Evolutionary conservation across 2,113 vertebrate species (phyloP), one percentile per base, ranked within the genome.

Genomic region (Ciconia boyciana): DNA sequence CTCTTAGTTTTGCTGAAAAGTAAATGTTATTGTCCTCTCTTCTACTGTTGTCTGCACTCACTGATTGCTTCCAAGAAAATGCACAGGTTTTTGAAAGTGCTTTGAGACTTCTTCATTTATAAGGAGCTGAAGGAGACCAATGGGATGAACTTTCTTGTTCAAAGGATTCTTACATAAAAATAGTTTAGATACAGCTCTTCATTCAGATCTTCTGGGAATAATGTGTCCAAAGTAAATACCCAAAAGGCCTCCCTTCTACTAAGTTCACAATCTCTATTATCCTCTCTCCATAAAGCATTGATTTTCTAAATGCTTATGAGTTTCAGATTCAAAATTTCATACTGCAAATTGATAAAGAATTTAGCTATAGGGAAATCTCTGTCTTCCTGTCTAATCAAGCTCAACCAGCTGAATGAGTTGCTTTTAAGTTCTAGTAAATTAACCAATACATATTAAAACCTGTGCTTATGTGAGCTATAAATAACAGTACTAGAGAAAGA

Each of bases 311-410:
- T 77, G 77, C 49, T 78, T 97, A 75, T 87, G 78, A 85, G 84
- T 98, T 97, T 97, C 88, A 95, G 93, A 87, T 90, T 86, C 95
- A 77, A 95, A 97, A 96, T 96, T 95, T 96, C 86, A 64, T 76
- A 57, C 74, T 41, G 44, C 58, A 96, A 96, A 96, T 96, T 96
- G 97, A 95, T 93, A 95, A 95, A 89, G 71, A 84, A 10, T 97
- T 97, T 96, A 97, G 66, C 82, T 97, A 78, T 66, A 96, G 92
- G 95, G 69, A 87, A 94, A 81, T 93, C 44, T 94, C 77, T 94
- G 69, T 83, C 75, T 96, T 82, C 52, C 77, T 21, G 20, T 77
- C 85, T 95, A 96, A 97, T 94, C 94, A 95, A 91, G 36, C 26
- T 93, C 79, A 96, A 57, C 26, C 54, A 93, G 57, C 4, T 68